These are phyloP conservation scores for Drosophila setifemur DNA, from an alignment of 1,140 invertebrate genomes.

Conservation along the genomic window DNA sequence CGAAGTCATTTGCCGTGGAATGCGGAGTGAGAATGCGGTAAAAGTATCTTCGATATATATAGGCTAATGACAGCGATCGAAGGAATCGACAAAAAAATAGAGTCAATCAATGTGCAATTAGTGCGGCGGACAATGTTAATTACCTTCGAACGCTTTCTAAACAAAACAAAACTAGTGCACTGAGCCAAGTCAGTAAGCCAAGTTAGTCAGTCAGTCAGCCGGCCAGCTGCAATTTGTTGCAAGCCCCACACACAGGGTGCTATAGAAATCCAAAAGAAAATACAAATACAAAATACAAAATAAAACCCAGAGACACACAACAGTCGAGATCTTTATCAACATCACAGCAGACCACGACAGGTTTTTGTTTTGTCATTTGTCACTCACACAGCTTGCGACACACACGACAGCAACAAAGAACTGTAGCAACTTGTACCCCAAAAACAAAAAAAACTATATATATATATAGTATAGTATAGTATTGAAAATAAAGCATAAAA, in stretches of 20 bases:
- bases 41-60: conserved; percentile 10
- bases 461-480: conserved; percentile 22
- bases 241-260: not conserved
- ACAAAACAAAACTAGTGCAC: conserved; percentile 59
- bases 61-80: conserved; percentile 49
- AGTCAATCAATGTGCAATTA: conserved; percentile 77
- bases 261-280: conserved; percentile 29
- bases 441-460: not conserved
- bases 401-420: conserved; percentile 68
- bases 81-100: conserved; percentile 50
- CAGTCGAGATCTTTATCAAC: conserved; percentile 76
- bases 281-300: not conserved
- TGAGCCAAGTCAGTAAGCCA: conserved; percentile 72
- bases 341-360: conserved; percentile 74
- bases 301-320: conserved; percentile 1
- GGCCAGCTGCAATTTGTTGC: conserved; percentile 71
- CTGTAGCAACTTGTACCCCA: conserved; percentile 72
- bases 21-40: conserved; percentile 4
- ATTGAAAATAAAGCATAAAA: conserved; percentile 24
- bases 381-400: conserved; percentile 81
- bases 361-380: conserved; percentile 82
- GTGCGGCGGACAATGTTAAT: conserved; percentile 53
- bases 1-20: conserved; percentile 42
- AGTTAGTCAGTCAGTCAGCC: conserved; percentile 40
- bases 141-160: conserved; percentile 57